Evolutionary conservation across 23 tunicate species (phyloP).

Genomic region (Diplosoma virens): DNA sequence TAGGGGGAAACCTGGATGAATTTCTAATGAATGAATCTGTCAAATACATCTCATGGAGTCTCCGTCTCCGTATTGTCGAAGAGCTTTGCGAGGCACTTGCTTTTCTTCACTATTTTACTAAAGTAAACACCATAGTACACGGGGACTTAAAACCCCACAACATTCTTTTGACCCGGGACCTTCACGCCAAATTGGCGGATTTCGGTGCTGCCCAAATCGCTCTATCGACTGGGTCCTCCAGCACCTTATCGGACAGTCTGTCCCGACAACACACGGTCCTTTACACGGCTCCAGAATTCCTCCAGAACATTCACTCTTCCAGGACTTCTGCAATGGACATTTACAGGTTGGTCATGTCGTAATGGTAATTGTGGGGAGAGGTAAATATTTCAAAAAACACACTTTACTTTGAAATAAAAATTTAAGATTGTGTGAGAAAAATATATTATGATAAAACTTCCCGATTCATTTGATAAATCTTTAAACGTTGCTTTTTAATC

Average conservation of each 20-base stretch:
- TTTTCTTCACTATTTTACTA: slow-evolving; percentile 35
- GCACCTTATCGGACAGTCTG: neutral
- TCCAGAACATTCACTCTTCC: slow-evolving; percentile 9
- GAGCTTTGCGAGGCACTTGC: slow-evolving; percentile 43
- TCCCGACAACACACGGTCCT: slow-evolving; percentile 40
- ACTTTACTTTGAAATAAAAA: neutral
- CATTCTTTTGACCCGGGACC: slow-evolving; percentile 37
- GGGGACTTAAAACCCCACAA: slow-evolving; percentile 58
- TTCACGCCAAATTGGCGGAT: slow-evolving; percentile 50
- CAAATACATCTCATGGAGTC: slow-evolving; percentile 31
- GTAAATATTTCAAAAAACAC: neutral
- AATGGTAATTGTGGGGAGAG: neutral
- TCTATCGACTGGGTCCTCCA: slow-evolving; percentile 35
- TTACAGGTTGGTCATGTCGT: too few relatives aligned
- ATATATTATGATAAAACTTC: too few relatives aligned
- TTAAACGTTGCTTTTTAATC: too few relatives aligned
- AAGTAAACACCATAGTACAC: slow-evolving; percentile 37
- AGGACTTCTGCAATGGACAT: slow-evolving; percentile 46
- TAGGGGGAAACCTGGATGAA: slow-evolving; percentile 51
- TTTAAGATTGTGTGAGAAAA: too few relatives aligned
- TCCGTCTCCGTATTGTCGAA: slow-evolving; percentile 30
- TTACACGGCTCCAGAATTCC: slow-evolving; percentile 60
- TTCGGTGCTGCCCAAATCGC: slow-evolving; percentile 53
- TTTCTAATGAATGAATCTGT: slow-evolving; percentile 9
- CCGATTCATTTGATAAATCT: too few relatives aligned